Base-by-base conservation (phyloP, 2,113 vertebrate species). In the Myotis brandtii region DNA sequence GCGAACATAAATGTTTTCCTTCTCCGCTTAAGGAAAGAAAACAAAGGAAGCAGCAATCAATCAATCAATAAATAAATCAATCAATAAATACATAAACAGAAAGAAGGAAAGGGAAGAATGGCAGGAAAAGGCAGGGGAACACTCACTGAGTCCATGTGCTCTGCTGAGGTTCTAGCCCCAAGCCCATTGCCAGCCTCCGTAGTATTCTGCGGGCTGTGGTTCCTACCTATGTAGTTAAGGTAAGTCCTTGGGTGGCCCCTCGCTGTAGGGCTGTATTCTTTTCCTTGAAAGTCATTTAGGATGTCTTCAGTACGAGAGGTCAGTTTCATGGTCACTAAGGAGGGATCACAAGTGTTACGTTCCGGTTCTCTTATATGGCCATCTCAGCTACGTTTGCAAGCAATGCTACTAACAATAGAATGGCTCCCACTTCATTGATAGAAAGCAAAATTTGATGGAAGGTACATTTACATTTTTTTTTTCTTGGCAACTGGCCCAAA, bases 361-460 rank as follows among this genome's bases (percentile, higher is more conserved):
- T 2, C 20, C 13, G 5, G 30, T 34, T 2, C 56, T 34, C 30
- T 43, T 43, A 59, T 5, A 3, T 34, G 37, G 34, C 25, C 18
- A 40, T 84, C 0, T 46, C 21, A 40, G 20, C n/a, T 89, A 14
- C 59, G 73, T 52, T 80, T 62, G 37, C 27, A 54, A 62, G n/a
- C 64, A 43, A 23, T 16, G 3, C n/a, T 50, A 7, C 14, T 66
- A 43, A 77, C 62, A 21, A 11, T 69, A 66, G 9, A 34, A 75
- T 8, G 14, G 6, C 73, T 25, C 16, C 32, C 4, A 34, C 52
- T 88, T 62, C n/a, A 25, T n/a, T 89, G 73, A 56, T 50, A 73
- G 37, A 67, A 92, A 80, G 23, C 1, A 77, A 80, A 79, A 27
- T 73, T 37, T 46, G 46, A 88, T 40, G 76, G 56, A 84, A 72